Conservation (phyloP, 2,797 vertebrate species). For the Helostoma temminkii region DNA sequence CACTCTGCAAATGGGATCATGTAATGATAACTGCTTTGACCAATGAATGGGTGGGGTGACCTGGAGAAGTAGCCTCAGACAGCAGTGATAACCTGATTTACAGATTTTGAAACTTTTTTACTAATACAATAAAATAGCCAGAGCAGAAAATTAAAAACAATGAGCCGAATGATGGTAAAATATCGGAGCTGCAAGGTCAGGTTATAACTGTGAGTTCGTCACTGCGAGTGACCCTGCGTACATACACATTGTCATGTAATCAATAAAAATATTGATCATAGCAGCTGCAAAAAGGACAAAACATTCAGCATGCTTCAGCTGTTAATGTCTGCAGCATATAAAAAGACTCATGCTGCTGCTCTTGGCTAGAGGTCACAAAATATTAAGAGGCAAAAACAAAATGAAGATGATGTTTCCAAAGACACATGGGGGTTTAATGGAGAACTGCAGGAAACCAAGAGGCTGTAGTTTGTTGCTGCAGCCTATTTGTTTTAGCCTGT, state of each 20-base stretch:
- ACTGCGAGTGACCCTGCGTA: neutral
- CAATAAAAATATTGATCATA: constrained; percentile 3
- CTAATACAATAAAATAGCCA: neutral
- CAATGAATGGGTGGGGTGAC: too few relatives aligned
- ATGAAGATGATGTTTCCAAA: constrained; percentile 33
- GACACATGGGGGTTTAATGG: constrained; percentile 34
- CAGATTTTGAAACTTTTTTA: neutral
- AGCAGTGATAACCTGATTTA: neutral
- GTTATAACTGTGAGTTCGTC: neutral
- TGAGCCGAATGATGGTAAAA: too few relatives aligned
- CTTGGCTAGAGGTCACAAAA: constrained; percentile 31
- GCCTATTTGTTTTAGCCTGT: constrained; percentile 26
- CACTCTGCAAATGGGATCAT: neutral
- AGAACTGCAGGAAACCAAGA: constrained; percentile 21
- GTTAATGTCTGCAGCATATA: constrained; percentile 6
- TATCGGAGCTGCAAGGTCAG: neutral
- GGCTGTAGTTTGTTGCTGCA: constrained; percentile 12
- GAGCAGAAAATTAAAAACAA: neutral
- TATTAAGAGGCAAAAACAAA: constrained; percentile 24
- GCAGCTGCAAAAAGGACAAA: constrained; percentile 30
- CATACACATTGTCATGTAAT: neutral
- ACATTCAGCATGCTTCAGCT: neutral
- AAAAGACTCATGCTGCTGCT: constrained; percentile 19
- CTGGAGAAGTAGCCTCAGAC: neutral
- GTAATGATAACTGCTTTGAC: too few relatives aligned